phyloP scores from a whole-genome alignment of 2,113 vertebrate genomes.

The Struthio camelus region DNA sequence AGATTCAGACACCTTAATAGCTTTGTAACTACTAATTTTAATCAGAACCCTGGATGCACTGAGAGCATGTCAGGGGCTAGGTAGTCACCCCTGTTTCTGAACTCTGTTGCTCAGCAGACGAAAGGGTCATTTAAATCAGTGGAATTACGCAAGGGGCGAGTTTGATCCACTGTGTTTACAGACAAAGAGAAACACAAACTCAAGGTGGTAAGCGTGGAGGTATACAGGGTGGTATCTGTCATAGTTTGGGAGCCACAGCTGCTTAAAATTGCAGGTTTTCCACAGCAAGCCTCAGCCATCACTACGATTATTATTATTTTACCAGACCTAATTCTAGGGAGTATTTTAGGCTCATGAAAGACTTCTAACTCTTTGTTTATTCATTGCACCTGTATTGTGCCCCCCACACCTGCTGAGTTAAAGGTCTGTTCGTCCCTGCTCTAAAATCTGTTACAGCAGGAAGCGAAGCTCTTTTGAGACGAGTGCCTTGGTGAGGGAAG shows the following conservation, averaged over 20 bases:
- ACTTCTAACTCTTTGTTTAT: slow-evolving; percentile 69
- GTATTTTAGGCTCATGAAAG: slow-evolving; percentile 69
- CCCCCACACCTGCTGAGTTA: slow-evolving; percentile 41
- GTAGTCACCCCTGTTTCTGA: neutral
- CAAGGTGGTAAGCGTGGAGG: neutral
- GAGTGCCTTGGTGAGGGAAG: neutral
- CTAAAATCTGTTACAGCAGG: slow-evolving; percentile 48
- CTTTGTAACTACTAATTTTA: slow-evolving; percentile 5
- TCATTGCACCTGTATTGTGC: slow-evolving; percentile 35
- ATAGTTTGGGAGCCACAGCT: slow-evolving; percentile 42
- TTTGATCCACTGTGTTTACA: neutral
- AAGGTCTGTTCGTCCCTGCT: slow-evolving; percentile 42
- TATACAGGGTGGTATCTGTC: slow-evolving; percentile 8
- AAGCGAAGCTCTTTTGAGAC: slow-evolving; percentile 40
- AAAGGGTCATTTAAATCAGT: neutral
- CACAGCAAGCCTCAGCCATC: slow-evolving; percentile 43
- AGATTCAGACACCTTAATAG: neutral
- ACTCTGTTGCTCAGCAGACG: neutral
- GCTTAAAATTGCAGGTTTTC: slow-evolving; percentile 72
- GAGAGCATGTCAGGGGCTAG: neutral
- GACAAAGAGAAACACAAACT: neutral
- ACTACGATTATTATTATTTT: slow-evolving; percentile 70
- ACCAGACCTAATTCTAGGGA: slow-evolving; percentile 61
- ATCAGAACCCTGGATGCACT: neutral
- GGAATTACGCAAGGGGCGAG: neutral